Base-by-base conservation (phyloP, 2,113 vertebrate genomes). In the Phocoena phocoena region DNA sequence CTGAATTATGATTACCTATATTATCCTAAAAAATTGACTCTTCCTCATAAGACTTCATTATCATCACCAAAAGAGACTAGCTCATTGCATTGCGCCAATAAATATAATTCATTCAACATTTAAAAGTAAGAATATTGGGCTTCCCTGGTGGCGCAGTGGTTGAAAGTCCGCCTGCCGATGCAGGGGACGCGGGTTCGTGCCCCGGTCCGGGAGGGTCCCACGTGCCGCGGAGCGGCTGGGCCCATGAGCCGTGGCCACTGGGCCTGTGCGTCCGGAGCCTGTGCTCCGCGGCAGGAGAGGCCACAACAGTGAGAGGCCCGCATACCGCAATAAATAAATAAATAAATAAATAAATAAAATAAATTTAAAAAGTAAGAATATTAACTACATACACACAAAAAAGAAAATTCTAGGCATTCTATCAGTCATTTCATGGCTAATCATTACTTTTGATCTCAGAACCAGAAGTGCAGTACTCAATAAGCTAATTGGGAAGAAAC, bases 21-120 rank as follows among this genome's bases (percentile, higher is more conserved):
- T 71, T 97, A 96, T 90, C 50, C 21, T 92, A 62, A 96, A 97
- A 97, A 68, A 97, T 60, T 88, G 41, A 98, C 41, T 97, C 65
- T 94, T 97, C 79, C 62, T 96, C 67, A 87, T 87, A 95, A 97
- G 94, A 90, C 33, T 77, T 97, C 97, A 90, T 83, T 97, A 50
- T 81, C 90, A 12, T 12, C 47, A 95, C 76, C 47, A 10, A 76
- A 96, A 97, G n/a, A 97, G 98, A 97, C 97, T 76, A 95, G 17
- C 44, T 31, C 44, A 92, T 67, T 63, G 21, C 15, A 90, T 5
- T 97, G 50, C 20, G 88, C 70, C 89, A 97, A n/a, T 74, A 95
- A 85, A 95, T 1, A 87, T 80, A 73, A 88, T 17, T 47, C 89
- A 62, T 77, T 91, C 12, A 95, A 55, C 8, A 55, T 97, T 94